Evolutionary conservation across 2,888 invertebrate genomes (phyloP).

Genomic region (Eilema sororculum): DNA sequence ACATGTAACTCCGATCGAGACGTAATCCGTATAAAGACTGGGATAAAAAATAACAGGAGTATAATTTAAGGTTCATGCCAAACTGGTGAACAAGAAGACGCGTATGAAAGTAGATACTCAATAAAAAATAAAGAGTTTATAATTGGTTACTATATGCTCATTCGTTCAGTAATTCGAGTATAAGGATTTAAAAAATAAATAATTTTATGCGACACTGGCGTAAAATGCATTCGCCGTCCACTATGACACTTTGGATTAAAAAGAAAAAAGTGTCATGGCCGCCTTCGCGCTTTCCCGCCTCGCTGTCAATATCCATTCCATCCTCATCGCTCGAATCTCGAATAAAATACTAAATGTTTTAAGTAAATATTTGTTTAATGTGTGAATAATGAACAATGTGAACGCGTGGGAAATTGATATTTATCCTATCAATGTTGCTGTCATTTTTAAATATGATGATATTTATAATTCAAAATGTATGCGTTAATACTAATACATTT

Average conservation of each 20-base stretch:
- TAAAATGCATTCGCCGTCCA: conserved; percentile 59
- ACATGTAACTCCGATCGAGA: conserved; percentile 59
- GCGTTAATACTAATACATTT: conserved; percentile 14
- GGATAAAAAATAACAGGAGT: conserved; percentile 45
- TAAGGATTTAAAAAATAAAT: conserved; percentile 36
- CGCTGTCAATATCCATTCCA: conserved; percentile 71
- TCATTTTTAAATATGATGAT: conserved; percentile 47
- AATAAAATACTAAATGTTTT: conserved; percentile 59
- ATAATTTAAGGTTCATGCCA: conserved; percentile 47
- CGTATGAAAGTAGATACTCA: conserved; percentile 44
- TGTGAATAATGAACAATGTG: conserved; percentile 57
- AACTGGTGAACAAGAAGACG: conserved; percentile 36
- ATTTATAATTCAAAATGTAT: conserved; percentile 39
- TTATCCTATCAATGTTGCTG: conserved; percentile 40
- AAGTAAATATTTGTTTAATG: conserved; percentile 61
- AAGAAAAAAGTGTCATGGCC: conserved; percentile 70
- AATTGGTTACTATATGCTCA: conserved; percentile 43
- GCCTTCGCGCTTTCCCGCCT: conserved; percentile 70
- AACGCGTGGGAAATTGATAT: conserved; percentile 46
- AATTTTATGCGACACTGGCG: conserved; percentile 54
- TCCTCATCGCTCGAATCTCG: conserved; percentile 55
- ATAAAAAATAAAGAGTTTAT: conserved; percentile 48
- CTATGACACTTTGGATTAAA: conserved; percentile 67
- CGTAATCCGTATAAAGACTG: conserved; percentile 66
- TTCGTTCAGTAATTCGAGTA: conserved; percentile 47